Percentiles rank a stretch among this genome's conserved stretches.
Conservation (phyloP, 2,113 vertebrate genomes). For the Otocyon megalotis region DNA sequence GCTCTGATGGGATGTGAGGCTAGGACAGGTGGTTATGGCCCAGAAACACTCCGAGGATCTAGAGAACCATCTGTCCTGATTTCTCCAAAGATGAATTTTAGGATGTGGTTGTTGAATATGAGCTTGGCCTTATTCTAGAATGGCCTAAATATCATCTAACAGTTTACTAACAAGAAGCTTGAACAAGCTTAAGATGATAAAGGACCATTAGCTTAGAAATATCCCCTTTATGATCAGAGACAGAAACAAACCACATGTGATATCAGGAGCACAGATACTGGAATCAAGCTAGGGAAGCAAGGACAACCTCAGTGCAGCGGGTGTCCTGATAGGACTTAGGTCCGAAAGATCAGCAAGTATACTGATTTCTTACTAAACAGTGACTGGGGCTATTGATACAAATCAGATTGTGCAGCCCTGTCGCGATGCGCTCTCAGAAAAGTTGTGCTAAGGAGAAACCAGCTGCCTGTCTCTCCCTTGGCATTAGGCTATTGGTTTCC, state of each 20-base stretch:
- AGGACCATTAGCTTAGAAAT: neutral
- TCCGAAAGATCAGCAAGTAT: neutral
- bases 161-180: neutral
- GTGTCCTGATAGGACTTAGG: too few species aligned
- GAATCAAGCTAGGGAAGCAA: neutral
- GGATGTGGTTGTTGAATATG: rapidly evolving
- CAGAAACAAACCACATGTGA: neutral
- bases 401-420: slow-evolving; percentile 78
- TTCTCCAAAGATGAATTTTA: too few species aligned
- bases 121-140: neutral
- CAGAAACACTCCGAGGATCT: neutral
- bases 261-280: rapidly evolving
- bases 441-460: slow-evolving; percentile 79
- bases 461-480: slow-evolving; percentile 75
- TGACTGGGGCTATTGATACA: slow-evolving; percentile 62
- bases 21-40: neutral
- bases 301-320: neutral
- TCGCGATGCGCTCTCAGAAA: slow-evolving; percentile 79
- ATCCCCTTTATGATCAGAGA: neutral
- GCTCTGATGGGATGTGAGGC: too few species aligned
- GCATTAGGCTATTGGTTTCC: slow-evolving; percentile 72
- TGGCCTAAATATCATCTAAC: too few species aligned
- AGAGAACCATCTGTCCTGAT: too few species aligned
- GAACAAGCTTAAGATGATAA: neutral
- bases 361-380: neutral